phyloP scores from a whole-genome alignment of 2,797 vertebrate genomes.

The Gymnodraco acuticeps region DNA sequence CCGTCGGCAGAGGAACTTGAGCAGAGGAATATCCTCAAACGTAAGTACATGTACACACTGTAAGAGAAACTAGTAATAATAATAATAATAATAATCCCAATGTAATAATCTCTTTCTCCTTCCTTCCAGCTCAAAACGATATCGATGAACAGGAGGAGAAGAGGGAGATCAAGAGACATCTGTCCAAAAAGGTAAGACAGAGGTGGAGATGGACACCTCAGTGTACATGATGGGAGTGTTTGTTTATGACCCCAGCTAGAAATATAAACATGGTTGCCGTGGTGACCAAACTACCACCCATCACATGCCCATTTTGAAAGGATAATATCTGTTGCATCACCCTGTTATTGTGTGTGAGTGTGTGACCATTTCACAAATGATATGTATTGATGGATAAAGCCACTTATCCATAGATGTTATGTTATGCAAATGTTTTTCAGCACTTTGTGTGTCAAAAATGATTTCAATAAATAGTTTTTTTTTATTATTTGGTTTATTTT shows the following conservation, averaged over 20 bases:
- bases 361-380: neutral
- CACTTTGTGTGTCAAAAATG: no score
- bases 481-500: no score
- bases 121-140: conserved; percentile 92
- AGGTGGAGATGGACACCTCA: conserved; percentile 14
- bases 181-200: conserved; percentile 92
- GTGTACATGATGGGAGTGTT: neutral
- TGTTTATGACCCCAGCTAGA: conserved; percentile 8
- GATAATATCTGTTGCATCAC: conserved; percentile 34
- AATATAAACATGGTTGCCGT: conserved; percentile 33
- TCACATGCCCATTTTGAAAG: conserved; percentile 21
- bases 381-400: neutral
- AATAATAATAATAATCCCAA: neutral
- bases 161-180: conserved; percentile 95
- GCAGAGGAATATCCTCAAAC: conserved; percentile 98
- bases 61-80: neutral
- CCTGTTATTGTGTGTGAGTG: no score
- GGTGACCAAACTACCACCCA: conserved; percentile 22
- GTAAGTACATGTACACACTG: conserved; percentile 82
- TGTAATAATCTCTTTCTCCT: neutral
- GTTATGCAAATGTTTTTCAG: no score
- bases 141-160: conserved; percentile 98
- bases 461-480: no score
- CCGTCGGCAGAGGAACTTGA: conserved; percentile 97
- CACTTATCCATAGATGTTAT: no score